Evolutionary conservation across 1,140 invertebrate genomes (phyloP).

Genomic region (Achroia grisella): DNA sequence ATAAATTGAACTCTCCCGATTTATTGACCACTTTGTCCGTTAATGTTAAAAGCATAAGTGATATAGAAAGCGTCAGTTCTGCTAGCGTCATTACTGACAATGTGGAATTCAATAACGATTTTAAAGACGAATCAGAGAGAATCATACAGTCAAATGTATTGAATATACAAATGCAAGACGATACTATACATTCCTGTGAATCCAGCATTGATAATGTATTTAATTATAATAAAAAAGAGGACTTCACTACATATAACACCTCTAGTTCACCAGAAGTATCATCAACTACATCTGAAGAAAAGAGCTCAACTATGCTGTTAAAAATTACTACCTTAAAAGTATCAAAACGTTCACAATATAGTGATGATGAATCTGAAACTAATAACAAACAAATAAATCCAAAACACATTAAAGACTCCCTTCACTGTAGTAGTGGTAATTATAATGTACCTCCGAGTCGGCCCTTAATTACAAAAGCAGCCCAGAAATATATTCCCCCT

Average conservation of each 20-base stretch:
- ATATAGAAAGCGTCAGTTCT: no score
- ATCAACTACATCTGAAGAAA: constrained; percentile 65
- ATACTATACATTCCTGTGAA: constrained; percentile 31
- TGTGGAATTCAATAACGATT: no score
- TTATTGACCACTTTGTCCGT: no score
- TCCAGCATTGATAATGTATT: constrained; percentile 32
- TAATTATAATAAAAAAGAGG: constrained; percentile 21
- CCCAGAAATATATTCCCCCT: constrained; percentile 70
- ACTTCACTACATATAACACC: constrained; percentile 21
- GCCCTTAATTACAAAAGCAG: constrained; percentile 63
- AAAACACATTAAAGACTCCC: no score
- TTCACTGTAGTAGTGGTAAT: constrained; percentile 4
- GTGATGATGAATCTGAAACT: constrained; percentile 25
- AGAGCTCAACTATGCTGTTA: constrained; percentile 45
- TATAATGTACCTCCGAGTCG: constrained; percentile 28
- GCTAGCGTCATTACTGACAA: no score
- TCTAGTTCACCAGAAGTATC: constrained; percentile 64
- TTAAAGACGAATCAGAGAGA: no score
- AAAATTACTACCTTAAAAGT: constrained; percentile 59
- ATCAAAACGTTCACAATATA: constrained; percentile 37
- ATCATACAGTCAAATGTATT: no score
- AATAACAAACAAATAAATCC: constrained; percentile 11
- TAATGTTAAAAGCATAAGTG: no score
- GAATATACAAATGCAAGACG: constrained; percentile 11
- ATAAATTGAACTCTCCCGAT: background rate